Evolutionary conservation across 2,113 vertebrate species (phyloP), one percentile per base, ranked within the genome.

Genomic region (Nestor notabilis): DNA sequence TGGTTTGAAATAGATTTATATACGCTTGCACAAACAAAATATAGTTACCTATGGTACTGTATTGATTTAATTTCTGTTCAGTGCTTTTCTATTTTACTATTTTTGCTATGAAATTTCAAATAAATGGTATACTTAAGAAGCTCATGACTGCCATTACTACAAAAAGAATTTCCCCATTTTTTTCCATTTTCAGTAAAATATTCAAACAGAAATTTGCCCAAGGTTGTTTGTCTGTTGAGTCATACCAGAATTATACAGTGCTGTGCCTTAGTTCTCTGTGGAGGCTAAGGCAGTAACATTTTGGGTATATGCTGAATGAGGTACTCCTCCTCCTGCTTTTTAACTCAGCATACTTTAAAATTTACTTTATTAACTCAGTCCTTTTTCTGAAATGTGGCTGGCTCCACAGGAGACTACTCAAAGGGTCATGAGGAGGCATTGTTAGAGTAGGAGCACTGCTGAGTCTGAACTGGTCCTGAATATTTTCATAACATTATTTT

Each of bases 241-340:
- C 25, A 49, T n/a, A 53, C 3, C 0, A 4, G 25, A 78, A 66
- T 71, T 44, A 39, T 33, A 61, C 13, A 44, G 17, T 49, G 15
- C 5, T 68, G 11, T 63, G 33, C 5, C 41, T 81, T 49, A 49
- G 8, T 65, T 60, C 28, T 89, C 63, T 65, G 14, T 70, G n/a
- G 35, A 60, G n/a, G 24, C 69, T 41, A 75, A 76, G 49, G 47
- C 43, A 70, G 49, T 47, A 37, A 53, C 7, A 10, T 55, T 65
- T 10, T 27, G 12, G 4, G 7, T 72, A 56, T 35, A 39, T 24
- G 5, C 4, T 39, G 25, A 89, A 81, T 43, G 13, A 53, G 2
- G 15, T 14, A 3, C 5, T 3, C 5, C 4, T 8, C 13, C 9
- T 3, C 7, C 8, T 10, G 2, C 24, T 41, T 60, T 66, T 52